phyloP scores from a whole-genome alignment of 2,797 vertebrate genomes.

The Chloroceryle amazona region DNA sequence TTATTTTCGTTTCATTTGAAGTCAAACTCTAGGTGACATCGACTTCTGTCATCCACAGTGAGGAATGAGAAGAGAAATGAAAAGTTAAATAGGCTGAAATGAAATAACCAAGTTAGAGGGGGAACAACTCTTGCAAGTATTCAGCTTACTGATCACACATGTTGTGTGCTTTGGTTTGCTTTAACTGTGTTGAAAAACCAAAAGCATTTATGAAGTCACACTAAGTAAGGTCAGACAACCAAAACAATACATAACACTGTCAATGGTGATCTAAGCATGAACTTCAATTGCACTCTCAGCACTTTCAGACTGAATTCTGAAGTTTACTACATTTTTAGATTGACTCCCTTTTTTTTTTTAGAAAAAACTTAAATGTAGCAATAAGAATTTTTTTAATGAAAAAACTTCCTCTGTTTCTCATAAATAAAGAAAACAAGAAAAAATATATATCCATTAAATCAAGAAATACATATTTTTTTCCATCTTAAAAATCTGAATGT shows the following conservation, averaged over 20 bases:
- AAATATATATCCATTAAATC: not conserved
- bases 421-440: not conserved
- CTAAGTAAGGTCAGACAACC: not conserved
- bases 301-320: not conserved
- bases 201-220: not conserved
- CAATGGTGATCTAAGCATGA: not conserved
- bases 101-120: not conserved
- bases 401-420: not conserved
- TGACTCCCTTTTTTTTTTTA: rapidly evolving
- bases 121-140: not conserved
- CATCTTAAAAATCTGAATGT: not conserved
- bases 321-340: not conserved
- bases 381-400: not conserved
- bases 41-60: not conserved
- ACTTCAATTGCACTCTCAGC: not conserved
- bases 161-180: not conserved
- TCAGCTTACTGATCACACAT: not conserved
- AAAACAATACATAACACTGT: not conserved
- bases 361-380: not conserved
- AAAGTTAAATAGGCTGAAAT: conserved; percentile 18
- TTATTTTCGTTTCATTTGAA: conserved; percentile 48
- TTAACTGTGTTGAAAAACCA: rapidly evolving
- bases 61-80: conserved; percentile 3
- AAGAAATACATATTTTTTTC: not conserved
- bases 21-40: not conserved